A percentile compares a stretch with the other conserved stretches of the same genome.
Evolutionary conservation across 2,797 vertebrate genomes (phyloP).

Genomic region (Paedocypris micromegethes): DNA sequence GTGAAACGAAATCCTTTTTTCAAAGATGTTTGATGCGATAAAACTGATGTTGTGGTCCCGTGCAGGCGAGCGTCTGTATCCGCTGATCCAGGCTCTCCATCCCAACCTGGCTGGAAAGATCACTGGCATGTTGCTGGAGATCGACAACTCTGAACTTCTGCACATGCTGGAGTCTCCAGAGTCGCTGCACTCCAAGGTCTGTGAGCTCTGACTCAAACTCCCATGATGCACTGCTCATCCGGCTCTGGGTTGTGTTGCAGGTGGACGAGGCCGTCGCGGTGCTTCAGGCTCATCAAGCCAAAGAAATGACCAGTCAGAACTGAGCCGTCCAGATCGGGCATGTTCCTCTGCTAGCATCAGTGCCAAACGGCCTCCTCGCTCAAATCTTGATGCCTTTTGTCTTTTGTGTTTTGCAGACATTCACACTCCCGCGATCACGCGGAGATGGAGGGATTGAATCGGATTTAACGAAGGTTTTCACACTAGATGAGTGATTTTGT

Average conservation of each 20-base stretch:
- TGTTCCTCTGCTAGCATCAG: neutral
- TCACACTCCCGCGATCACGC: conserved; percentile 44
- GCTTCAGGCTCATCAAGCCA: conserved; percentile 81
- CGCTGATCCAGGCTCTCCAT: conserved; percentile 77
- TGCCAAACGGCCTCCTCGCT: no score
- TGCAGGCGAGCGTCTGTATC: conserved; percentile 81
- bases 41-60: neutral
- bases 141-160: conserved; percentile 91
- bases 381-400: neutral
- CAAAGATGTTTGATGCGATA: neutral
- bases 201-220: neutral
- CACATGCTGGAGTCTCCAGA: conserved; percentile 90
- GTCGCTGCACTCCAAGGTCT: conserved; percentile 84
- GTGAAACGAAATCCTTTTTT: neutral
- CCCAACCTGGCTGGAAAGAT: conserved; percentile 85
- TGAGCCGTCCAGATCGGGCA: neutral
- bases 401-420: conserved; percentile 43
- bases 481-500: conserved; percentile 52
- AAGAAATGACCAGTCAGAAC: conserved; percentile 62
- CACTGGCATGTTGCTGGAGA: conserved; percentile 96
- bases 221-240: no score
- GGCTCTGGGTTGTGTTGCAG: conserved; percentile 56
- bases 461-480: conserved; percentile 33
- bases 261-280: conserved; percentile 89
- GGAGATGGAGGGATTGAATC: conserved; percentile 32